Base-by-base conservation (phyloP, 2,113 vertebrate genomes). In the Brevimyrus niger region DNA sequence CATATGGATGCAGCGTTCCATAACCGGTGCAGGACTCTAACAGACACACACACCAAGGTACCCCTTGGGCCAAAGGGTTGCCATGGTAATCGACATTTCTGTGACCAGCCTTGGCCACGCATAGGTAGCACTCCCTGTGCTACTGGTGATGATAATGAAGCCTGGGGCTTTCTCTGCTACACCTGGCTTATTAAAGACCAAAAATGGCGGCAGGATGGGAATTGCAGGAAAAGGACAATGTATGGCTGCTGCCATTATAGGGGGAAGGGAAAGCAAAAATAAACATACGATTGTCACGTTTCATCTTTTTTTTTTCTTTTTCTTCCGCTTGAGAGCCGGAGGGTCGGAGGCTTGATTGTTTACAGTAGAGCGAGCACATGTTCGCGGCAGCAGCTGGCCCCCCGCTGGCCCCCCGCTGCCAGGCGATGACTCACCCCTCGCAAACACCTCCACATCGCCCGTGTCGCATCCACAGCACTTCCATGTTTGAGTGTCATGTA, bases 21-120 rank as follows among this genome's bases (percentile, higher is more conserved):
- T 47, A n/a, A 53, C 73, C 21, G 44, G 44, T 9, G 38, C 61
- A 88, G 46, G 1, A 47, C 65, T 88, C 44, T 38, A 31, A 50
- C 23, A 88, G 47, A 50, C 47, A 53, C 50, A 61, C 87, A 61
- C 87, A 87, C 87, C 87, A 13, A 21, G n/a, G 53, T 87, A 53
- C 87, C 87, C 87, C 87, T 46, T 38, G 46, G 65, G 46, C 88
- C 46, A 73, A 50, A 69, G 65, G 69, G 88, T 88, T 88, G 46
- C 88, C 69, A 88, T 88, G 88, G 88, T 19, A 50, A 88, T 88
- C 6, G 31, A 47, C 69, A 76, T 88, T 69, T 31, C 88, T 35
- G 65, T 80, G 88, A 88, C 88, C 27, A 51, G 44, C 65, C 31
- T 46, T 76, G 88, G 47, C 88, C 31, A 53, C 50, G 8, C 50